Percentiles rank a stretch among this genome's conserved stretches.
Conservation (phyloP, 2,797 vertebrate genomes). For the Chelon labrosus region DNA sequence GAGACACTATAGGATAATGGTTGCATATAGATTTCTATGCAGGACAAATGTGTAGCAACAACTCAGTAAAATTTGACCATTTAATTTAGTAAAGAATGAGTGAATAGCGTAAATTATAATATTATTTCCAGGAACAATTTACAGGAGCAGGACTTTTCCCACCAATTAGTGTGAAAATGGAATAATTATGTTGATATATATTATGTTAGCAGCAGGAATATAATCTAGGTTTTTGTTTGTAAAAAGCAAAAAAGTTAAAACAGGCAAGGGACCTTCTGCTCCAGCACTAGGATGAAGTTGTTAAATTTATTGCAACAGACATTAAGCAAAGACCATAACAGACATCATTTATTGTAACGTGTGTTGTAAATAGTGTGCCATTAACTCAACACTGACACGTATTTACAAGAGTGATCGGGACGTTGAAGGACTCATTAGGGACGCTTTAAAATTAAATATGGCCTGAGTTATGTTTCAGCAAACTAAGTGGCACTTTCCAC, state of each 20-base stretch:
- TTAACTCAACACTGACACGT: not conserved
- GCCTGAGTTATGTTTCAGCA: not conserved
- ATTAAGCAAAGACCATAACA: not conserved
- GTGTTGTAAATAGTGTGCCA: too few species aligned
- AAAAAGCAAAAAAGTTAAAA: not conserved
- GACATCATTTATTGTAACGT: not conserved
- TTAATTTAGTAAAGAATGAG: conserved; percentile 15
- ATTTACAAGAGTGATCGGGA: not conserved
- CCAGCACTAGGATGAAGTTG: not conserved
- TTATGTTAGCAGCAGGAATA: not conserved
- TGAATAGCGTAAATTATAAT: conserved; percentile 11
- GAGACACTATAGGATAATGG: not conserved
- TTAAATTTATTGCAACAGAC: not conserved
- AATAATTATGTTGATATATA: conserved; percentile 1
- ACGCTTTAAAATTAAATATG: not conserved
- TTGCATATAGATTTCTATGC: conserved; percentile 5
- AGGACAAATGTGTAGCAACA: conserved; percentile 1
- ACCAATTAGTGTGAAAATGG: conserved; percentile 12
- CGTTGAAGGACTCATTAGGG: not conserved
- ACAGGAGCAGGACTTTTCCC: conserved; percentile 1
- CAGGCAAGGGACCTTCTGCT: not conserved
- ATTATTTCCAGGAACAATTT: conserved; percentile 22
- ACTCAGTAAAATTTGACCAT: not conserved
- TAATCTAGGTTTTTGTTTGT: not conserved
- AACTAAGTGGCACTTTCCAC: not conserved